Evolutionary conservation across 2,113 vertebrate species (phyloP), one percentile per base, ranked within the genome.

Genomic region (Colius striatus): DNA sequence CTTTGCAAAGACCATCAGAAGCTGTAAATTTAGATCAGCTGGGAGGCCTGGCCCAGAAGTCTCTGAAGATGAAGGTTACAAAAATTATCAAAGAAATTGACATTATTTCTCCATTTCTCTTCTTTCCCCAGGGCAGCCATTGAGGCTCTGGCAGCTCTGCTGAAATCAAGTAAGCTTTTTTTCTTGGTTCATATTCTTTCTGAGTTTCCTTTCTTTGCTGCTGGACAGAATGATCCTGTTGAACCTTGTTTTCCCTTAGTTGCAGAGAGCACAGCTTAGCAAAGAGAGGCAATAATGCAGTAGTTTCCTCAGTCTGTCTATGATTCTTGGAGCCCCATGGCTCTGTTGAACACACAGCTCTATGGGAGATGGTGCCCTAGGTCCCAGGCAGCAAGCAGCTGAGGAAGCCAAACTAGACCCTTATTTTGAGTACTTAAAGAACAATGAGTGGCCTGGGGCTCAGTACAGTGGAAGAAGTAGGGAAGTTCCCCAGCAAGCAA

Each of bases 111-210:
- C 66, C 76, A 78, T 95, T 66, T 97, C 88, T 97, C 94, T 96
- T 97, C 94, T 97, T 94, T 97, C 96, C 84, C 78, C 97, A 99
- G 99, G 98, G 98, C 98, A 82, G 98, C 99, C 79, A 96, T 98
- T 58, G 98, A 98, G 95, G 98, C 98, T 94, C 97, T 99, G 75
- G 98, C 98, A 90, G 98, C 98, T 90, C 96, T 99, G 91, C 97
- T 99, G 94, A 98, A 98, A 98, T 99, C 99, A 97, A 99, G 99
- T 99, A 99, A 99, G 99, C 96, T 78, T 92, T 91, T 86, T 50
- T 34, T 68, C 48, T 48, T 70, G 3, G 55, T 91, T 93, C 78
- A 22, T 96, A 48, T 77, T 71, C 77, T 91, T 91, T 51, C 88
- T 92, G 89, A 25, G 17, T 93, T 93, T 77, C 19, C 21, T 51